Evolutionary conservation across 2,888 invertebrate genomes (phyloP).

Genomic region (Acanthosepion lycidas): DNA sequence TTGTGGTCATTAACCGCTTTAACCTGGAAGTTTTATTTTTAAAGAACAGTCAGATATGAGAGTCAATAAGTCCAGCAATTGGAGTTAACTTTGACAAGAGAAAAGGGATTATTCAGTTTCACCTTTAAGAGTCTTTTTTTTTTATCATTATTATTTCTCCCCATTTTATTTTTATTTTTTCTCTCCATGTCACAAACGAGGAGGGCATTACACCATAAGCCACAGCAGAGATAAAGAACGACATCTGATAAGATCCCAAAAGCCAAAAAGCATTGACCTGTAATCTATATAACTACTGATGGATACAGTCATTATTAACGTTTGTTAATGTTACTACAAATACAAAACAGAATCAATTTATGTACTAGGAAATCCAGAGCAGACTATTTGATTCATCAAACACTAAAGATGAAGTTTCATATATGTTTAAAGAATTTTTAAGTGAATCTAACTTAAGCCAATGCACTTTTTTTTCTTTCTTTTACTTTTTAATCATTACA

Average conservation of each 20-base stretch:
- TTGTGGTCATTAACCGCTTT: not conserved
- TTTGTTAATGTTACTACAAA: not conserved
- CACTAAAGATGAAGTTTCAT: not conserved
- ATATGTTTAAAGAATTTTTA: not conserved
- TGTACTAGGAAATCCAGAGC: not conserved
- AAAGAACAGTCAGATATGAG: no score
- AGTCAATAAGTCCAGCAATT: not conserved
- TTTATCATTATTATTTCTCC: no score
- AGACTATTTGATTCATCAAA: not conserved
- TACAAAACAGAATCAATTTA: not conserved
- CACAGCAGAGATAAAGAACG: not conserved
- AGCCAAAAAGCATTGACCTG: not conserved
- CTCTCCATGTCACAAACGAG: not conserved
- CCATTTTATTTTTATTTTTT: not conserved
- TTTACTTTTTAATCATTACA: no score
- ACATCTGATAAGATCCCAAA: not conserved
- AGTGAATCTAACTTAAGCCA: no score
- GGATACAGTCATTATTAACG: not conserved
- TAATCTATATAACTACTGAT: not conserved
- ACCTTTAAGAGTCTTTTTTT: not conserved
- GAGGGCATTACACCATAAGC: not conserved
- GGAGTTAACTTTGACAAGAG: not conserved
- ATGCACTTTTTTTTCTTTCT: no score
- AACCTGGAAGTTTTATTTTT: not conserved
- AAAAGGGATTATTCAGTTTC: not conserved